Conservation (phyloP, 2,888 invertebrate species). For the Timandra comae region DNA sequence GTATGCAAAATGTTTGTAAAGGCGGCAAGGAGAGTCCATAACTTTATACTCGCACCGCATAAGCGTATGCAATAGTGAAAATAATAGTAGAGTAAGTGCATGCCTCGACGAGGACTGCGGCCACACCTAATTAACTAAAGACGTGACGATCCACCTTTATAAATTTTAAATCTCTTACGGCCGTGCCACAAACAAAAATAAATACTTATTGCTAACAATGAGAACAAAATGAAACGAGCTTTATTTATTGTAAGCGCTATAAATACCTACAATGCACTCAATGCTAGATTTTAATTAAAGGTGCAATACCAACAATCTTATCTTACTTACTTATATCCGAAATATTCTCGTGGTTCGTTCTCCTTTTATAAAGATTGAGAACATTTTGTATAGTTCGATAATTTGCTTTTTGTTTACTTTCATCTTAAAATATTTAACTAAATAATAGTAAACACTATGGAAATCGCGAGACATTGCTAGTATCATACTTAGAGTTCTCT, state of each 20-base stretch:
- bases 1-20: conserved; percentile 54
- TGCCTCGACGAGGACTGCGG: conserved; percentile 36
- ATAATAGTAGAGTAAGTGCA: conserved; percentile 50
- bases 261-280: conserved; percentile 2
- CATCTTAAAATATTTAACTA: too few relatives aligned
- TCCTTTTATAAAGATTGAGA: too few relatives aligned
- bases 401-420: too few relatives aligned
- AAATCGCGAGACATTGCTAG: too few relatives aligned
- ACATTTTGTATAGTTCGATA: too few relatives aligned
- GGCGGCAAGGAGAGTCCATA: conserved; percentile 43
- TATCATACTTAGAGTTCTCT: too few relatives aligned
- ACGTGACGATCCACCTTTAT: conserved; percentile 64
- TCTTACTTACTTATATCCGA: too few relatives aligned
- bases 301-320: too few relatives aligned
- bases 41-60: conserved; percentile 43
- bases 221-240: conserved; percentile 20
- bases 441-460: too few relatives aligned
- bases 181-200: conserved; percentile 39
- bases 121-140: conserved; percentile 65
- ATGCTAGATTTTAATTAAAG: too few relatives aligned
- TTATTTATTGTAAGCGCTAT: conserved; percentile 20
- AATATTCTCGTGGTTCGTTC: too few relatives aligned
- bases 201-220: conserved; percentile 33
- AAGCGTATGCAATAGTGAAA: conserved; percentile 39
- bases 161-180: conserved; percentile 61